phyloP scores from a whole-genome alignment of 2,888 invertebrate species.

The Callyntrura guangdongensis region DNA sequence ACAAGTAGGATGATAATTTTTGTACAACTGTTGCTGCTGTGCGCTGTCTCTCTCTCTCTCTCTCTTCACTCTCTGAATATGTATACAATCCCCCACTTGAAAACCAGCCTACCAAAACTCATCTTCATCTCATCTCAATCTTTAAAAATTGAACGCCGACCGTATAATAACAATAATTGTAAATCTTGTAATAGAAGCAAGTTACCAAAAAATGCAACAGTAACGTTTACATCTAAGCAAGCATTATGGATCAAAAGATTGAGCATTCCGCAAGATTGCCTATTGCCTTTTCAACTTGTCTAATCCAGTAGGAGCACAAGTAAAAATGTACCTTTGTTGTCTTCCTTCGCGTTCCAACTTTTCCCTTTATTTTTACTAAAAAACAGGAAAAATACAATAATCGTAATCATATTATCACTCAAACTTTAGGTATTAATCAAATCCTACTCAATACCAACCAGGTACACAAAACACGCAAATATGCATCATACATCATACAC shows the following conservation, averaged over 20 bases:
- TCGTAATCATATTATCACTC: conserved; percentile 13
- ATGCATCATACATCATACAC: neutral
- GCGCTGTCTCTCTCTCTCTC: no score
- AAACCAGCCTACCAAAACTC: conserved; percentile 32
- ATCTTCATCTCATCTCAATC: neutral
- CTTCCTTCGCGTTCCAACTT: conserved; percentile 18
- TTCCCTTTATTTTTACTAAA: neutral
- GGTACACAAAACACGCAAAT: no score
- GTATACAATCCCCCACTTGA: no score
- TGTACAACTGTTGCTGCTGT: no score
- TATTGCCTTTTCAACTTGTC: neutral
- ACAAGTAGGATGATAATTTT: no score
- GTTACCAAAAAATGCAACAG: conserved; percentile 3
- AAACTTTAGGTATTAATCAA: conserved; percentile 52
- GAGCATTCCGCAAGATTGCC: neutral
- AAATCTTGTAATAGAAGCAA: conserved; percentile 12
- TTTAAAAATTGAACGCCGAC: neutral
- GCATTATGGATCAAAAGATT: neutral
- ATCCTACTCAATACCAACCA: conserved; percentile 26
- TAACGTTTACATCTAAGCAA: neutral
- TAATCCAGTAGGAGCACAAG: conserved; percentile 5
- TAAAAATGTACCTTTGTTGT: neutral
- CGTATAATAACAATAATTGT: neutral
- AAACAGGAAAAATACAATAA: conserved; percentile 16
- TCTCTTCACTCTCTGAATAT: no score